These are phyloP conservation scores for Mythimna impura DNA, from an alignment of 2,888 invertebrate species.

Conservation along the genomic window DNA sequence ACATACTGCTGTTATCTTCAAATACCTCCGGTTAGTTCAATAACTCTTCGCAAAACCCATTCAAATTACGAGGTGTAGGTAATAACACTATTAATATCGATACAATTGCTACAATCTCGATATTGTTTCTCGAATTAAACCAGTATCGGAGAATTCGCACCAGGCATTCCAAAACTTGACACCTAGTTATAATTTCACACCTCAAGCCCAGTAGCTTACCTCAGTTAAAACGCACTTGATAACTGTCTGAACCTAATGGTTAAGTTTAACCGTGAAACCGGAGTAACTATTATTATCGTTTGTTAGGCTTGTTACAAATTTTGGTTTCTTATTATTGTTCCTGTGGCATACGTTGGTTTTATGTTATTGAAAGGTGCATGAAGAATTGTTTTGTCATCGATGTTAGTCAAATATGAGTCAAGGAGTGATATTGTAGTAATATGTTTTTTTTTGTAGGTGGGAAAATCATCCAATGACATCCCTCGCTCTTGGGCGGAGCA, in stretches of 20 bases:
- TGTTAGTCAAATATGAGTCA: constrained; percentile 9
- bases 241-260: constrained; percentile 40
- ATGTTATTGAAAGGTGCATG: neutral
- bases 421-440: neutral
- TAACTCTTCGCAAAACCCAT: constrained; percentile 32
- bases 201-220: constrained; percentile 50
- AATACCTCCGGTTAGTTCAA: constrained; percentile 14
- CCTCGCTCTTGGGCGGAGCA: too few relatives aligned
- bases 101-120: constrained; percentile 44
- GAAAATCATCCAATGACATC: too few relatives aligned
- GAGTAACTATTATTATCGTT: constrained; percentile 22
- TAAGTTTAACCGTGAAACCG: constrained; percentile 49
- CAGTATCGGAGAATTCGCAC: constrained; percentile 53
- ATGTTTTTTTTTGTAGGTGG: too few relatives aligned
- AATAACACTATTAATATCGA: constrained; percentile 38
- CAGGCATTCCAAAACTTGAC: constrained; percentile 54
- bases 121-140: constrained; percentile 57
- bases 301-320: constrained; percentile 28
- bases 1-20: constrained; percentile 17
- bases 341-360: neutral
- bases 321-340: neutral
- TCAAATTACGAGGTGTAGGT: constrained; percentile 28
- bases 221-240: constrained; percentile 44
- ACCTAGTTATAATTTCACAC: constrained; percentile 55
- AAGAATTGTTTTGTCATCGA: constrained; percentile 14